Percentiles rank a stretch among this genome's conserved stretches.
phyloP scores from a whole-genome alignment of 2,113 vertebrate species.

The Apeltes quadracus region DNA sequence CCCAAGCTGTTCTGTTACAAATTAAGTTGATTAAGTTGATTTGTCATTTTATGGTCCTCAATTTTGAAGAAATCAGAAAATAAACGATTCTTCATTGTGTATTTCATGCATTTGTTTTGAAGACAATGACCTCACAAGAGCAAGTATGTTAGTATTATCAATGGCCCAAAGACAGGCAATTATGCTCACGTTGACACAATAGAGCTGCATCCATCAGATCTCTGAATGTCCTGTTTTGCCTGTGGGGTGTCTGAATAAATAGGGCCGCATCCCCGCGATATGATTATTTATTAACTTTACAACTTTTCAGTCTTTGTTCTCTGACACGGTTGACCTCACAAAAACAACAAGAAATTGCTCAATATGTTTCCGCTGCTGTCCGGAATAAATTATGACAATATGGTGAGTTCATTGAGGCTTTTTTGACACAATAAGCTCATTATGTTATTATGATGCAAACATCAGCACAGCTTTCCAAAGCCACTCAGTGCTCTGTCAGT shows the following conservation, averaged over 20 bases:
- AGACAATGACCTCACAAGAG: not conserved
- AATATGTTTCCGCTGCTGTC: slow-evolving; percentile 48
- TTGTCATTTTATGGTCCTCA: not conserved
- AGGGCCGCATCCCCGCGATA: not conserved
- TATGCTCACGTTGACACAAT: not conserved
- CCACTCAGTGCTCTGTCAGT: slow-evolving; percentile 68
- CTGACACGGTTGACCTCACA: slow-evolving; percentile 48
- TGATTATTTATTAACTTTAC: slow-evolving; percentile 2
- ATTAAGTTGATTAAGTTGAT: not conserved
- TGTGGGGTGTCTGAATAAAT: slow-evolving; percentile 4
- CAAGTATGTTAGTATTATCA: not conserved
- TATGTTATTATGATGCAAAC: slow-evolving; percentile 58
- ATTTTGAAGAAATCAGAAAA: not conserved
- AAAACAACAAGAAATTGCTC: slow-evolving; percentile 53
- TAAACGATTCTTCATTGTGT: not conserved
- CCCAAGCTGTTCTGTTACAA: not conserved
- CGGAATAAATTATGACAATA: slow-evolving; percentile 54
- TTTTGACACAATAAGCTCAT: slow-evolving; percentile 60
- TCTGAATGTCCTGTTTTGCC: not conserved
- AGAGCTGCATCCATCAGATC: not conserved
- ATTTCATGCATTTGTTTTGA: not conserved
- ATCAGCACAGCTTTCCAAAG: slow-evolving; percentile 74
- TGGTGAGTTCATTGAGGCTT: slow-evolving; percentile 42
- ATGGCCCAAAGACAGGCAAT: not conserved
- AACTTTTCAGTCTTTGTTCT: slow-evolving; percentile 30